Conservation (phyloP, 2,113 vertebrate genomes). For the Catagonus wagneri region DNA sequence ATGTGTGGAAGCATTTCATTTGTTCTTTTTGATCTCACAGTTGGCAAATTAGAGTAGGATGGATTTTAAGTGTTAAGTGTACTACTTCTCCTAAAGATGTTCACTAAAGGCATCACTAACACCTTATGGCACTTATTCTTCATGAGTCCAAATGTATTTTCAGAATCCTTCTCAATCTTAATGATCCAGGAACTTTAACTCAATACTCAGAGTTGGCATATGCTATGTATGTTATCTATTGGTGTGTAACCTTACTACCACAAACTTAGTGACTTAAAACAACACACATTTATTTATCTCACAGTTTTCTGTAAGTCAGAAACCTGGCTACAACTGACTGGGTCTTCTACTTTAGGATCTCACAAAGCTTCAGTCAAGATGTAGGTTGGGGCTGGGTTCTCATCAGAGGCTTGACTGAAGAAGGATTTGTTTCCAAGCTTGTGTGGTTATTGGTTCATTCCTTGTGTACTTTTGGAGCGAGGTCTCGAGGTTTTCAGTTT, state of each 20-base stretch:
- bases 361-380: background rate
- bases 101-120: background rate
- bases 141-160: background rate
- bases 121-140: background rate
- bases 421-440: background rate
- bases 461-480: too few relatives aligned
- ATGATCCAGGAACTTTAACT: background rate
- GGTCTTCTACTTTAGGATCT: background rate
- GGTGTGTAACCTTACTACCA: background rate
- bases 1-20: background rate
- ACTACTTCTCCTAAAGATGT: background rate
- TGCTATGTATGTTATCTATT: background rate
- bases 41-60: background rate
- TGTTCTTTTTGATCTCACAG: background rate
- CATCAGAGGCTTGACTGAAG: background rate
- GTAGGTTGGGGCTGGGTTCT: background rate
- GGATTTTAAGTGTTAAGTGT: background rate
- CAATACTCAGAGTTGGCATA: background rate
- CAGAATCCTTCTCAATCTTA: background rate
- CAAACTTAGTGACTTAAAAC: background rate
- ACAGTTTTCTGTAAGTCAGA: background rate
- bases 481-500: background rate
- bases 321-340: background rate
- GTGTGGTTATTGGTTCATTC: background rate
- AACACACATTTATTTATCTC: background rate